Evolutionary conservation across 2,797 vertebrate species (phyloP), one percentile per base, ranked within the genome.

Genomic region (Anguilla marmorata): DNA sequence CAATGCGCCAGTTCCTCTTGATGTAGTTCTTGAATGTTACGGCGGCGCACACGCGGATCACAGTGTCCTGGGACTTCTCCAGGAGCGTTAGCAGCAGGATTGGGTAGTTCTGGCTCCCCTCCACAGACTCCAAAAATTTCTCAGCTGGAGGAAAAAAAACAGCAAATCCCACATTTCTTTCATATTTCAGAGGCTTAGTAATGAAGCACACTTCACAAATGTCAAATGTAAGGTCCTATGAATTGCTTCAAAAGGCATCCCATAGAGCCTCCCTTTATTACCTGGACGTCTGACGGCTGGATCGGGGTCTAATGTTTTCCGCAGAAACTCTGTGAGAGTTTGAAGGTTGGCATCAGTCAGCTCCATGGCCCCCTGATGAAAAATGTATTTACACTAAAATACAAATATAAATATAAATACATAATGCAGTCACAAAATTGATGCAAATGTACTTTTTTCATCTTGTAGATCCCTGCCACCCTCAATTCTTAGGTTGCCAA

Each of bases 11-110:
- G 94, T 99, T 99, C 94, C 99, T 98, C 95, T 99, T 99, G 92
- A 99, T 99, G 91, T 99, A 99, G 91, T 99, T 99, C 94, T 99
- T 99, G 94, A 99, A 99, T 0, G 98, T 99, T 87, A 99, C 98
- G 76, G 98, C 98, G 37, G 98, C 96, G 93, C 99, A 99, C 56
- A 99, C 98, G 89, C 99, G 97, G 89, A 99, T 99, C 89, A 99
- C 98, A 33, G 96, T 98, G 91, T 99, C 98, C 91, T 99, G 98
- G 37, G 98, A 98, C 90, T 99, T 99, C 92, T 99, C 98, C 92
- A 99, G 92, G 85, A 99, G 93, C 0, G 98, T 99, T 90, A 99
- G 95, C 5, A 99, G 97, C 86, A 99, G 93, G 87, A 99, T 89
- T 0, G 98, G 97, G 54, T 99, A 99, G 94, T 99, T 99, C 93